Conservation (phyloP, 92 coral and sea anemone species). For the Zoanthus gigantus region DNA sequence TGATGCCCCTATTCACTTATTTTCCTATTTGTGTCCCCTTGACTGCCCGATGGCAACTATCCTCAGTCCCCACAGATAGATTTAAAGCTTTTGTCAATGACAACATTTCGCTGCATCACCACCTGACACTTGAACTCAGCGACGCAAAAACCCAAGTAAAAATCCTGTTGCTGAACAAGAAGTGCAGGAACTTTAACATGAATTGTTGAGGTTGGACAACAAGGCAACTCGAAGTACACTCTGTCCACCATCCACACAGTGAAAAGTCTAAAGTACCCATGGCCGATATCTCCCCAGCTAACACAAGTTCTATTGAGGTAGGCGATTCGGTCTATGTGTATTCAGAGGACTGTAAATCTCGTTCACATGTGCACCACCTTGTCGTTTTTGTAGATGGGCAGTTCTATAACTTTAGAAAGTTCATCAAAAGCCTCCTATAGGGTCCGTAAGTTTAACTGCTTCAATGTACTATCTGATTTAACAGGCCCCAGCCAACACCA, state of each 20-base stretch:
- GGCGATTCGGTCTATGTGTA: slow-evolving; percentile 1
- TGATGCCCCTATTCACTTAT: too few relatives aligned
- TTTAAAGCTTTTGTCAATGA: too few relatives aligned
- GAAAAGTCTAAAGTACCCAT: slow-evolving; percentile 30
- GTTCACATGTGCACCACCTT: neutral
- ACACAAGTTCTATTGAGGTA: slow-evolving; percentile 12
- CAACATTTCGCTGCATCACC: too few relatives aligned
- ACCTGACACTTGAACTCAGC: too few relatives aligned
- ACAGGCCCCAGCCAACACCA: neutral
- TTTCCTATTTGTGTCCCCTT: too few relatives aligned
- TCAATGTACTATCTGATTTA: neutral
- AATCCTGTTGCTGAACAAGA: too few relatives aligned
- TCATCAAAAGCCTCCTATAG: slow-evolving; percentile 30
- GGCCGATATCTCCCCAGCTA: slow-evolving; percentile 12
- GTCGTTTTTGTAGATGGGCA: slow-evolving; percentile 31
- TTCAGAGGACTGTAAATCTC: slow-evolving; percentile 16
- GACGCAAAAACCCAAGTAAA: too few relatives aligned
- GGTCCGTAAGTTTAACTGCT: slow-evolving; percentile 24
- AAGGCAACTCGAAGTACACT: slow-evolving; percentile 34
- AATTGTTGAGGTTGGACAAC: too few relatives aligned
- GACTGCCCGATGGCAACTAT: too few relatives aligned
- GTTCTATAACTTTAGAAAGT: slow-evolving; percentile 48
- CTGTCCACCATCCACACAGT: slow-evolving; percentile 25
- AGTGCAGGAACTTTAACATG: too few relatives aligned
- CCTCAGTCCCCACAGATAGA: too few relatives aligned